Evolutionary conservation across 2,113 vertebrate species (phyloP), one percentile per base, ranked within the genome.

Genomic region (Empidonax alnorum): DNA sequence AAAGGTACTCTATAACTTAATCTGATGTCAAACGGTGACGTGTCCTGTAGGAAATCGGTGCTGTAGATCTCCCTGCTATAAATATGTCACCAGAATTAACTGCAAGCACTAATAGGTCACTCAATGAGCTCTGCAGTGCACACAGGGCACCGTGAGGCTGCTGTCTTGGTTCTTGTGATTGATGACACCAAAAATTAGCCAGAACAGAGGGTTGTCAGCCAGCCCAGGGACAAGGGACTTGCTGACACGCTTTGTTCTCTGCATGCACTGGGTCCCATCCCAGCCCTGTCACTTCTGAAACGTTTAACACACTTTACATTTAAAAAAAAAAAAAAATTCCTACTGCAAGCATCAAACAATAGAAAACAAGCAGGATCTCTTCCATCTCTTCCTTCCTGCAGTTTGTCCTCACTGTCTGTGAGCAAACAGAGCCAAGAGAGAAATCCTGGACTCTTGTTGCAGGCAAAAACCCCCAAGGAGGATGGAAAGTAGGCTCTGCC

Each of bases 81-180:
- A 97, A 96, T 89, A 96, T 95, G 97, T 97, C 97, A 96, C 86
- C 88, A 96, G 96, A 97, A 97, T 97, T 96, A 97, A 97, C 96
- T 97, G 96, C 80, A 96, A 96, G 87, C 88, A 84, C 96, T 97
- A 97, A 96, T 77, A 96, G 95, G 97, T 97, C 97, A 94, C 89
- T 96, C 92, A 77, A 95, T 95, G 97, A 97, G 95, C 93, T 96
- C 91, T 4, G 7, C 3, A 3, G 94, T 63, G 89, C 93, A 94
- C 91, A 68, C 86, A 67, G 93, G 95, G 95, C 96, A 97, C 89
- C 4, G 7, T 0, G 7, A 96, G 90, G 91, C 91, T 55, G 74
- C 87, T 92, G 92, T 27, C 89, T 61, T 3, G 18, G 63, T 73
- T 22, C 86, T 66, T 4, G 77, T 96, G 97, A 97, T 96, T 90